A percentile compares a stretch with the other conserved stretches of the same genome.
phyloP scores from a whole-genome alignment of 2,797 vertebrate species.

The Phrynocephalus guinanensis region DNA sequence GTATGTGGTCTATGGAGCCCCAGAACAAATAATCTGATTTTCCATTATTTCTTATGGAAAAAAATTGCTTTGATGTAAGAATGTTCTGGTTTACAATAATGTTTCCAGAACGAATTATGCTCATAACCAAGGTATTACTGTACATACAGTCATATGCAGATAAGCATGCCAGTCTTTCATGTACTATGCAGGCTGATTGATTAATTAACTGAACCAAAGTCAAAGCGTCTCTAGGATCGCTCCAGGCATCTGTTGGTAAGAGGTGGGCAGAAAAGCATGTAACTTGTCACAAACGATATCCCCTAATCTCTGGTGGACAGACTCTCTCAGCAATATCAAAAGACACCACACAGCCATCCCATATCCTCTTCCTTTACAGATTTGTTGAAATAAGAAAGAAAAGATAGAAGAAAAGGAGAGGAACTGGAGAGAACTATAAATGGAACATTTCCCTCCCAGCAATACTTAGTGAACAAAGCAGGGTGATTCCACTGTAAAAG shows the following conservation, averaged over 20 bases:
- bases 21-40: too few species aligned
- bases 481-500: not conserved
- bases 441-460: not conserved
- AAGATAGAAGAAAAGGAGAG: not conserved
- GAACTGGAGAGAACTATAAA: not conserved
- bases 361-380: not conserved
- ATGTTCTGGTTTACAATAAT: too few species aligned
- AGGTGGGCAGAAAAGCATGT: not conserved
- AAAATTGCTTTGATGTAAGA: too few species aligned
- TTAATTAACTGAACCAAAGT: not conserved
- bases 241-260: not conserved
- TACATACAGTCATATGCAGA: not conserved
- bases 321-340: not conserved
- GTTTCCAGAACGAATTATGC: too few species aligned
- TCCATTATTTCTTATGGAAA: too few species aligned
- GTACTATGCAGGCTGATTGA: not conserved
- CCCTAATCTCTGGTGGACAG: not conserved
- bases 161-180: not conserved
- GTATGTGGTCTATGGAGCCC: too few species aligned
- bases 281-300: not conserved
- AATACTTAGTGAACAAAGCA: not conserved
- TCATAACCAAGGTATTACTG: too few species aligned
- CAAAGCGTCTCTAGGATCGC: not conserved
- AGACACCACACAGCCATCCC: not conserved
- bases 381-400: not conserved